phyloP scores from a whole-genome alignment of 2,113 vertebrate species.

The Columbina picui region DNA sequence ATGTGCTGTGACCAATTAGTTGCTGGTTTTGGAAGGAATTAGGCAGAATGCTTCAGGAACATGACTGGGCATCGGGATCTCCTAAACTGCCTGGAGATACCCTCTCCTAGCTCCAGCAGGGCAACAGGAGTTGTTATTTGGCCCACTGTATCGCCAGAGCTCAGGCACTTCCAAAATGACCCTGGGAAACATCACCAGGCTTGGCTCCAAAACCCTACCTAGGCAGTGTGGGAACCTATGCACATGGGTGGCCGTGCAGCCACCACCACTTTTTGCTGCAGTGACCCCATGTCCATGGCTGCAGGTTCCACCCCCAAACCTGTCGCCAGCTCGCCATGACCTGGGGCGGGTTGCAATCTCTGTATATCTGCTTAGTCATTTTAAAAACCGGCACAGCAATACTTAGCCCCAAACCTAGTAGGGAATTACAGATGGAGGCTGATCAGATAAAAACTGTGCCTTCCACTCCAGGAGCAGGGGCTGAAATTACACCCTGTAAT shows the following conservation, averaged over 20 bases:
- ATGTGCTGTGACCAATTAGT: fast-evolving
- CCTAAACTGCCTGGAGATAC: background rate
- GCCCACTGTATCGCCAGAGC: background rate
- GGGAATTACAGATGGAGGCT: background rate
- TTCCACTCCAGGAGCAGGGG: conserved; percentile 44
- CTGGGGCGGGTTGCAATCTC: fast-evolving
- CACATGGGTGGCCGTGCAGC: fast-evolving
- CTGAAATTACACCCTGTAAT: conserved; percentile 59
- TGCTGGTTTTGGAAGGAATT: background rate
- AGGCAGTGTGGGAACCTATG: fast-evolving
- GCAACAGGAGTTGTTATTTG: background rate
- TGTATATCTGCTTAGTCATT: background rate
- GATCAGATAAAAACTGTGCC: conserved; percentile 58
- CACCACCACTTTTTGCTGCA: background rate
- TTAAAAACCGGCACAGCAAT: conserved; percentile 64
- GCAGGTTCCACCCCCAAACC: background rate
- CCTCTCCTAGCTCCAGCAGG: fast-evolving
- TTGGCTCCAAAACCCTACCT: background rate
- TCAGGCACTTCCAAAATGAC: fast-evolving
- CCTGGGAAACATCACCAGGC: background rate
- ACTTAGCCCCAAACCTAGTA: conserved; percentile 14
- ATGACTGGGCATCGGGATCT: background rate
- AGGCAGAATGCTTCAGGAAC: background rate
- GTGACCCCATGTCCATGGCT: fast-evolving
- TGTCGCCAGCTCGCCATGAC: fast-evolving